These are phyloP conservation scores for Germaria angustata DNA, from an alignment of 2,888 invertebrate genomes.

Conservation along the genomic window DNA sequence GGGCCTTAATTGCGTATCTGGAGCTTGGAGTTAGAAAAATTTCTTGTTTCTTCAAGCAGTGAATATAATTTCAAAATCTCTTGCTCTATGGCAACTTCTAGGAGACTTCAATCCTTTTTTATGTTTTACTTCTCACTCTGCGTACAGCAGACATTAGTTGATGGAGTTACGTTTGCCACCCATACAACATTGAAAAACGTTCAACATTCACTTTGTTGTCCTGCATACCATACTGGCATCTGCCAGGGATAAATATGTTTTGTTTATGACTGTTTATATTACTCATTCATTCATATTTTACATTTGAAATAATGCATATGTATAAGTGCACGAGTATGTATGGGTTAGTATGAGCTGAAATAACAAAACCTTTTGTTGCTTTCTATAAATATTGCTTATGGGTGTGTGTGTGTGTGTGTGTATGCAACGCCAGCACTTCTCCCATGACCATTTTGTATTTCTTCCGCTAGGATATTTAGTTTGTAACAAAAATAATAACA, in stretches of 20 bases:
- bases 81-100: constrained; percentile 56
- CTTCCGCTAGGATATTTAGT: constrained; percentile 43
- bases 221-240: constrained; percentile 33
- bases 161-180: constrained; percentile 52
- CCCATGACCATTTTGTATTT: constrained; percentile 35
- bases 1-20: too few species aligned
- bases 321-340: not conserved
- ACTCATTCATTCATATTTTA: constrained; percentile 64
- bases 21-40: too few species aligned
- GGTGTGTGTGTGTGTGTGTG: not conserved
- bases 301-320: constrained; percentile 20
- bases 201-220: constrained; percentile 28
- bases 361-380: constrained; percentile 54
- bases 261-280: constrained; percentile 64
- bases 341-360: not conserved
- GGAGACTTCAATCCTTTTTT: constrained; percentile 31
- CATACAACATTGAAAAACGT: constrained; percentile 35
- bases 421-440: constrained; percentile 1
- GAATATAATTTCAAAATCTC: too few species aligned
- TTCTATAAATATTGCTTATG: constrained; percentile 38
- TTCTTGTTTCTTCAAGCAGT: too few species aligned
- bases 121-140: constrained; percentile 16
- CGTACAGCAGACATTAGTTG: constrained; percentile 49
- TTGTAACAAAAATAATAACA: not conserved
- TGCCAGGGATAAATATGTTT: constrained; percentile 62